Percentiles rank a stretch among this genome's conserved stretches.
Conservation (phyloP, 1,140 invertebrate species). For the Panagrolaimus sp. region DNA sequence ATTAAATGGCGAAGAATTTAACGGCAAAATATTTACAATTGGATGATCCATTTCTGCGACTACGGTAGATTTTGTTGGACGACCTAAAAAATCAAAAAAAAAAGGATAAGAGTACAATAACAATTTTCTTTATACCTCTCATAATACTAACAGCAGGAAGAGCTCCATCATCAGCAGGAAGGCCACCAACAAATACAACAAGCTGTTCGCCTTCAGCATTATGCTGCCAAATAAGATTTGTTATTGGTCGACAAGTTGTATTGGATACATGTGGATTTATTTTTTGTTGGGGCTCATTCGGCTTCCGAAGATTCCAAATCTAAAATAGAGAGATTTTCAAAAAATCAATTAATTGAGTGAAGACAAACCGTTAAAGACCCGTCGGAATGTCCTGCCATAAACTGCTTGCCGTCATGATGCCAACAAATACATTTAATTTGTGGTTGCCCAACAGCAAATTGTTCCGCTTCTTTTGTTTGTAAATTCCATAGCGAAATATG, state of each 20-base stretch:
- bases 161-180: slow-evolving; percentile 53
- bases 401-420: slow-evolving; percentile 96
- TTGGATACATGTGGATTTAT: slow-evolving; percentile 48
- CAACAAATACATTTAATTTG: slow-evolving; percentile 75
- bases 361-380: slow-evolving; percentile 62
- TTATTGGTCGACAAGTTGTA: slow-evolving; percentile 52
- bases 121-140: slow-evolving; percentile 78
- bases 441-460: slow-evolving; percentile 54
- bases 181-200: slow-evolving; percentile 62
- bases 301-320: slow-evolving; percentile 52
- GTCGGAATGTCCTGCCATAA: slow-evolving; percentile 90
- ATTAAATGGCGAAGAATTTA: slow-evolving; percentile 81
- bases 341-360: not conserved
- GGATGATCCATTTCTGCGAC: slow-evolving; percentile 98
- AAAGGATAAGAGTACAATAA: slow-evolving; percentile 59
- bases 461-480: slow-evolving; percentile 71
- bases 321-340: slow-evolving; percentile 18
- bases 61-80: slow-evolving; percentile 68
- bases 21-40: slow-evolving; percentile 83
- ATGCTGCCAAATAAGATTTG: slow-evolving; percentile 48
- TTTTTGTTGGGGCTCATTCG: slow-evolving; percentile 41
- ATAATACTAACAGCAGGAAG: slow-evolving; percentile 73
- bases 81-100: too few relatives aligned
- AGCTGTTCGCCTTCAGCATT: slow-evolving; percentile 48
- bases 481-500: slow-evolving; percentile 93